Evolutionary conservation across 2,113 vertebrate genomes (phyloP), one percentile per base, ranked within the genome.

Genomic region (Brachionichthys hirsutus): DNA sequence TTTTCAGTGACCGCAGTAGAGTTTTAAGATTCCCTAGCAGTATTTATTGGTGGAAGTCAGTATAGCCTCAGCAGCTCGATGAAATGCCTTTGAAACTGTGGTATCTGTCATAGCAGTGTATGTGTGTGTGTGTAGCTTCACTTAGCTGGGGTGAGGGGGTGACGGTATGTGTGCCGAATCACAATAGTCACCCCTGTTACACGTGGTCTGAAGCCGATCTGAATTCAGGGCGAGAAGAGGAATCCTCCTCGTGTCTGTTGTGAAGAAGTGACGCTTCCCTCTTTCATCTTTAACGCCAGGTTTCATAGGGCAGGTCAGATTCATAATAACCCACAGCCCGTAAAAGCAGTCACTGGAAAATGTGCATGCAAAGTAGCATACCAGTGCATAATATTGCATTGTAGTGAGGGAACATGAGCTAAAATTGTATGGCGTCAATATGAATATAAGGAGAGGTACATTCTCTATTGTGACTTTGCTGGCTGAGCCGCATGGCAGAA

Each of bases 131-230:
- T 38, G 36, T 10, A 10, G 77, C 70, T 44, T 65, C 54, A 30
- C 70, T 76, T 35, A 11, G 61, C 63, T 67, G 58, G 67, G 81
- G 50, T 54, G 71, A 64, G 63, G 64, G 68, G 73, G 48, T 52
- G 66, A 67, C 67, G 84, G 84, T 77, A 90, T 87, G 88, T 70
- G 63, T 85, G 83, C 75, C 81, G 82, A 87, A 89, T 89, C 70
- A 58, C 58, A 85, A 85, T 83, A 46, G 83, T 85, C 84, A 83
- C 80, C 84, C 80, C 76, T 74, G 71, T 89, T 87, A 84, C n/a
- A n/a, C 51, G 64, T 69, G 68, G 56, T 81, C 58, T 57, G 54
- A 30, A 70, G 83, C 62, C 42, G 77, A 84, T 78, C 82, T 78
- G 60, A 85, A 70, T 40, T 64, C 34, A 66, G 63, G 57, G 43